Percentiles rank a stretch among this genome's conserved stretches.
Evolutionary conservation across 1,140 invertebrate genomes (phyloP).

Genomic region (Pachypeltis micranthus): DNA sequence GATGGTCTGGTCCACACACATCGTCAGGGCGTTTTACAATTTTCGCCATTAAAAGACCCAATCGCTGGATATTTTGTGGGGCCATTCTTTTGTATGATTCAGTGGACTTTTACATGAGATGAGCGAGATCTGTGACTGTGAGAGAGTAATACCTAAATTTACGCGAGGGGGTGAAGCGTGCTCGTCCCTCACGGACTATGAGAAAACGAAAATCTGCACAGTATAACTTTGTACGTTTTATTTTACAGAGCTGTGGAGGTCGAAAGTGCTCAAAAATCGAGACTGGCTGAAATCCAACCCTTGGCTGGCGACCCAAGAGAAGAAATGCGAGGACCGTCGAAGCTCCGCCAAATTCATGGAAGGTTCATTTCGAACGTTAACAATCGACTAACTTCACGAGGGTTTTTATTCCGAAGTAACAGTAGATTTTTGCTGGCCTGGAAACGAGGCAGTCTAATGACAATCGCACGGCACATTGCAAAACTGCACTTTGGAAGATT

Average conservation of each 20-base stretch:
- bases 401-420: no score
- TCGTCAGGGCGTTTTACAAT: no score
- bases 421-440: no score
- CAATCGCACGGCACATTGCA: no score
- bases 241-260: conserved; percentile 23
- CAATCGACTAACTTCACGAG: conserved; percentile 21
- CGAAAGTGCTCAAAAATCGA: conserved; percentile 24
- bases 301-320: conserved; percentile 22
- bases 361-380: conserved; percentile 24
- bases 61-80: no score
- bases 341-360: conserved; percentile 20
- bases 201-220: neutral
- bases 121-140: neutral
- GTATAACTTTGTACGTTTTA: conserved; percentile 11
- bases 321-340: conserved; percentile 17
- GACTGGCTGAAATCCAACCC: conserved; percentile 24
- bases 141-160: neutral
- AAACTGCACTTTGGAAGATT: no score
- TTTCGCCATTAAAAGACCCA: no score
- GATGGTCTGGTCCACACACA: no score
- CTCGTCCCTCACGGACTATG: neutral
- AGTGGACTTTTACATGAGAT: neutral
- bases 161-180: neutral
- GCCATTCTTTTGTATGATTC: neutral
- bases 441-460: no score